phyloP scores from a whole-genome alignment of 2,113 vertebrate species.

The Glaucomys volans region DNA sequence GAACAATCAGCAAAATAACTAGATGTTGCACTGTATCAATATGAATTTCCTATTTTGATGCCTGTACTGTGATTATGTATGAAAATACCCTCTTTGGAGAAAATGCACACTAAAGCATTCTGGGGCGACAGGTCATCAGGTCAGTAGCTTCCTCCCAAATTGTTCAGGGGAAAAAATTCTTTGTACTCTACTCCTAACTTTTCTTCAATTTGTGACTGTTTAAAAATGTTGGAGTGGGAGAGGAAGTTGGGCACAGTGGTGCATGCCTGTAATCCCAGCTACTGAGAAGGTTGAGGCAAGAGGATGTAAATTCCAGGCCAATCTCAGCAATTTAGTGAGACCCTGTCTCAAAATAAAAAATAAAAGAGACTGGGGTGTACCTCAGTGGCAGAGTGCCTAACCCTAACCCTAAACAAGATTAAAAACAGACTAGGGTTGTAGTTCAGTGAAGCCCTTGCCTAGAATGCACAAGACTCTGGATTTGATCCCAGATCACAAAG shows the following conservation, averaged over 20 bases:
- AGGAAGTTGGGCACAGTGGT: not conserved
- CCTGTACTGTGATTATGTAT: not conserved
- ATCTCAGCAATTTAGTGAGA: not conserved
- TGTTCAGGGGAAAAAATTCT: not conserved
- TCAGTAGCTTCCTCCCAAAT: slow-evolving; percentile 59
- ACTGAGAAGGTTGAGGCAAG: not conserved
- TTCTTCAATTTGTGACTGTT: slow-evolving; percentile 63
- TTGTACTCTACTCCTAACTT: slow-evolving; percentile 36
- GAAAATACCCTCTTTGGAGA: slow-evolving; percentile 31
- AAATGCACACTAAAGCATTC: slow-evolving; percentile 50
- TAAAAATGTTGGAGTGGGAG: not conserved
- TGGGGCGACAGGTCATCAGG: not conserved
- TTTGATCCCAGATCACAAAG: not conserved
- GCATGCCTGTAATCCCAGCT: not conserved
- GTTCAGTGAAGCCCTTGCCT: no score
- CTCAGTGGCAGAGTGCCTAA: not conserved
- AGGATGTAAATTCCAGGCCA: not conserved
- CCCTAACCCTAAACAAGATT: slow-evolving; percentile 44
- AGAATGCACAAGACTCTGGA: no score
- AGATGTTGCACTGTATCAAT: not conserved
- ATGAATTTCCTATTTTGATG: slow-evolving; percentile 53
- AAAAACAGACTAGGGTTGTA: not conserved
- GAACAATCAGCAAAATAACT: slow-evolving; percentile 38
- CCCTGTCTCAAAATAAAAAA: not conserved
- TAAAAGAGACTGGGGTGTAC: not conserved